Evolutionary conservation across 2,888 invertebrate genomes (phyloP), one percentile per base, ranked within the genome.

Genomic region (Cistogaster globosa): DNA sequence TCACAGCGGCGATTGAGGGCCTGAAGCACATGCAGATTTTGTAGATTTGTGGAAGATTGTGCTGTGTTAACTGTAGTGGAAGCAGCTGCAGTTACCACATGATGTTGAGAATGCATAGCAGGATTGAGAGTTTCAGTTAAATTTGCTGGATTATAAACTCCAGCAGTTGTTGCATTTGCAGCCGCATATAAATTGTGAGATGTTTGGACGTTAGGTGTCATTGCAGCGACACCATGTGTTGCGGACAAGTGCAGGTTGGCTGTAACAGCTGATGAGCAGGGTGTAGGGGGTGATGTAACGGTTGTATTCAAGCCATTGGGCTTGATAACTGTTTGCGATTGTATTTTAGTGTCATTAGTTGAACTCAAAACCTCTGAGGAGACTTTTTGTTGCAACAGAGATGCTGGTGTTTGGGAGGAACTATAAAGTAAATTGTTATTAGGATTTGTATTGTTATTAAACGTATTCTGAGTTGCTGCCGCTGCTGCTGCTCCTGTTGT

Each of bases 91-190:
- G 75, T 57, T 55, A 83, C 79, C 16, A 78, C 75, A 77, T 1
- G 84, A 71, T 77, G 87, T 78, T 68, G 86, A 51, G 57, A 51
- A 93, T 91, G 93, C 91, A 69, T 94, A 94, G 45, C 94, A 93
- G 67, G 92, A 91, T 83, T 62, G 38, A 82, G 65, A 42, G 45
- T 82, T 42, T 85, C 82, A 22, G 45, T 71, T 45, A 94, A 94
- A 87, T 94, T 94, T 18, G 93, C 93, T 9, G 93, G 92, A 45
- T 92, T 74, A 69, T 79, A 72, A 62, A 60, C 26, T n/a, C 51
- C 62, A 5, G 57, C 63, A 38, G 58, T 18, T 9, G 67, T 63
- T 42, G 78, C 20, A 8, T 57, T 78, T 6, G 76, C 14, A 38
- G 45, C 32, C 42, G 55, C 65, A 67, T 78, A 76, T 11, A 84